Evolutionary conservation across 2,888 invertebrate genomes (phyloP).

Genomic region (Dioctria linearis): DNA sequence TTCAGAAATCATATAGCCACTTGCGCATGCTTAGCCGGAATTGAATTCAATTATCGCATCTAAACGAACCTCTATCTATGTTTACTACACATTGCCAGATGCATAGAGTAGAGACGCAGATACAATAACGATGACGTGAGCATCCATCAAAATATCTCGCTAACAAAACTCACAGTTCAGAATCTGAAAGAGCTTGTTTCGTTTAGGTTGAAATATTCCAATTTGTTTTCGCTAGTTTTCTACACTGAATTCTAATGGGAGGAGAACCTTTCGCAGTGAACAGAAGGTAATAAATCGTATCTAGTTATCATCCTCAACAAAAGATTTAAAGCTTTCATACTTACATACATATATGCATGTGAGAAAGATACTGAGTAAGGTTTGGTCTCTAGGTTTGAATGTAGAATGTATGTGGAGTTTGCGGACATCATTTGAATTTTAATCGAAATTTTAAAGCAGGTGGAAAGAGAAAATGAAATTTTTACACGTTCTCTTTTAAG

Average conservation of each 20-base stretch:
- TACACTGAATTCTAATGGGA: not conserved
- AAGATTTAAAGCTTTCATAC: not conserved
- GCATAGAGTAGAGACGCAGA: not conserved
- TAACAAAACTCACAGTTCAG: not conserved
- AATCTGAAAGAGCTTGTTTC: not conserved
- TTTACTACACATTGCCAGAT: too few relatives aligned
- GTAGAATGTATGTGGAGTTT: not conserved
- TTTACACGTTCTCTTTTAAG: not conserved
- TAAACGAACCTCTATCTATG: too few relatives aligned
- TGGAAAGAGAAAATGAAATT: not conserved
- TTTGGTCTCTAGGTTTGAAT: too few relatives aligned
- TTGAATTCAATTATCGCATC: conserved; percentile 26
- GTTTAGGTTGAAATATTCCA: not conserved
- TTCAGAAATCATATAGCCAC: not conserved
- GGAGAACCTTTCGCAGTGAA: not conserved
- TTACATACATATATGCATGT: not conserved
- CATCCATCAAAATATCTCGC: not conserved
- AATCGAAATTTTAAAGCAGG: not conserved
- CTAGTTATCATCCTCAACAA: not conserved
- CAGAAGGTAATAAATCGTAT: conserved; percentile 1
- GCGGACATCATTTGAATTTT: not conserved
- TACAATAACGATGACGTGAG: not conserved
- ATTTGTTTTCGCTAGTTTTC: not conserved
- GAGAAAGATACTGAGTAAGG: too few relatives aligned
- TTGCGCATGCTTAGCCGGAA: conserved; percentile 27